phyloP scores from a whole-genome alignment of 2,797 vertebrate species.

The Betta splendens region DNA sequence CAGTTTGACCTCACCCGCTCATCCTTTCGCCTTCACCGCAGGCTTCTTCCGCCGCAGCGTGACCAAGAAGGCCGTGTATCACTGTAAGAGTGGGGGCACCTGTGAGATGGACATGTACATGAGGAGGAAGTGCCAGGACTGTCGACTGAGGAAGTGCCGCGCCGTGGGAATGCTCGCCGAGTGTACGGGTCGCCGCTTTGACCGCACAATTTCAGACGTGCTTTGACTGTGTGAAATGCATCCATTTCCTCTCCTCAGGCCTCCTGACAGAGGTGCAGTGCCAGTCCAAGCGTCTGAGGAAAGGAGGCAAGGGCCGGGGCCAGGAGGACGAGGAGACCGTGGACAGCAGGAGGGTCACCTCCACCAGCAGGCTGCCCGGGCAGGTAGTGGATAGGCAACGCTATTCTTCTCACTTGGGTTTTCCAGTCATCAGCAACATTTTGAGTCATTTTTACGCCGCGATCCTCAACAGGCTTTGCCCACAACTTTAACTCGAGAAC shows the following conservation, averaged over 20 bases:
- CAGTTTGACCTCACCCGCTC: not conserved
- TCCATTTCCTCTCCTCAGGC: conserved; percentile 69
- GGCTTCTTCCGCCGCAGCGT: conserved; percentile 93
- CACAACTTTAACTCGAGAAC: conserved; percentile 84
- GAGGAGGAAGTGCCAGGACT: conserved; percentile 95
- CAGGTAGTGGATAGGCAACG: conserved; percentile 78
- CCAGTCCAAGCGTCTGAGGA: conserved; percentile 92
- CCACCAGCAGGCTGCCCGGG: conserved; percentile 84
- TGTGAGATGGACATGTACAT: conserved; percentile 99
- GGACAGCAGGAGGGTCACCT: conserved; percentile 86
- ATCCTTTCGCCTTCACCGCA: conserved; percentile 44
- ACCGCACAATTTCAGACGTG: not conserved
- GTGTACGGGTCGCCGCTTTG: conserved; percentile 79
- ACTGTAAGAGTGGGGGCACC: conserved; percentile 91
- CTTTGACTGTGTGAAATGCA: not conserved
- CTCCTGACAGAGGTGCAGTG: conserved; percentile 95
- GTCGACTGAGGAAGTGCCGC: conserved; percentile 92
- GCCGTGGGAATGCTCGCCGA: conserved; percentile 95
- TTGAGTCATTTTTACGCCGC: too few species aligned
- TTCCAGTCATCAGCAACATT: not conserved
- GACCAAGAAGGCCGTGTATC: conserved; percentile 93
- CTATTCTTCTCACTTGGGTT: not conserved
- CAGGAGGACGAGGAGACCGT: conserved; percentile 80
- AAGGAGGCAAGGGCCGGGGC: conserved; percentile 84
- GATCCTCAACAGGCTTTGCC: conserved; percentile 58